These are phyloP conservation scores for Aleiodes testaceus DNA, from an alignment of 2,888 invertebrate species.

Conservation along the genomic window DNA sequence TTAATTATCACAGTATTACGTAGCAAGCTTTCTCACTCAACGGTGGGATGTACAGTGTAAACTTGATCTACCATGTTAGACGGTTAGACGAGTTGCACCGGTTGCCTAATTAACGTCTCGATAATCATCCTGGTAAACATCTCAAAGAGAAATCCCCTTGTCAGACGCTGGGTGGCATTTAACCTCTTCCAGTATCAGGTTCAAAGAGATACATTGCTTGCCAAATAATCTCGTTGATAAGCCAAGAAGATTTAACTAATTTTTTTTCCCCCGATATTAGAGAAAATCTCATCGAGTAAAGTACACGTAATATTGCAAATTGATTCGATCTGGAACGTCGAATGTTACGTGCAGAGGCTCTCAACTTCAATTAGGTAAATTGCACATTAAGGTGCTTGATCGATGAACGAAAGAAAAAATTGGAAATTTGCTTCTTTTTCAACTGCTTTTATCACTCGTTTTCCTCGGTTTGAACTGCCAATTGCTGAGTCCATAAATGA, in stretches of 20 bases:
- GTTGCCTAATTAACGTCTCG: constrained; percentile 43
- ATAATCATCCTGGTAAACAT: constrained; percentile 46
- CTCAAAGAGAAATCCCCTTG: constrained; percentile 29
- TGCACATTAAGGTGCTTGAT: constrained; percentile 8
- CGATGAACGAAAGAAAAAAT: background rate
- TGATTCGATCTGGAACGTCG: constrained; percentile 18
- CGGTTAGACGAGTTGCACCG: constrained; percentile 34
- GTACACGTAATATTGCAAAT: constrained; percentile 32
- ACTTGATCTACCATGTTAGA: constrained; percentile 56
- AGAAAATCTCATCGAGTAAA: constrained; percentile 33
- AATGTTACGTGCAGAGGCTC: background rate
- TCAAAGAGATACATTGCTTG: constrained; percentile 22
- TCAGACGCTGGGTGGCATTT: constrained; percentile 20
- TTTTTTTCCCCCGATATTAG: constrained; percentile 12
- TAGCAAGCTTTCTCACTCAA: constrained; percentile 56
- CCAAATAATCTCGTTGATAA: constrained; percentile 29
- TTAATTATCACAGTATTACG: constrained; percentile 61
- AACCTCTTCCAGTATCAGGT: constrained; percentile 24
- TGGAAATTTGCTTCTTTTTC: background rate
- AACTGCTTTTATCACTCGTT: too few relatives aligned
- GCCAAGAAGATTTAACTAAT: background rate
- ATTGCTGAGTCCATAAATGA: background rate
- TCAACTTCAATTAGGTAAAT: constrained; percentile 32
- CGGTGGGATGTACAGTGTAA: constrained; percentile 56
- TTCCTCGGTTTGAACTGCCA: too few relatives aligned